Percentiles rank a stretch among this genome's conserved stretches.
Conservation (phyloP, 1,140 invertebrate species). For the Trachymyrmex septentrionalis region DNA sequence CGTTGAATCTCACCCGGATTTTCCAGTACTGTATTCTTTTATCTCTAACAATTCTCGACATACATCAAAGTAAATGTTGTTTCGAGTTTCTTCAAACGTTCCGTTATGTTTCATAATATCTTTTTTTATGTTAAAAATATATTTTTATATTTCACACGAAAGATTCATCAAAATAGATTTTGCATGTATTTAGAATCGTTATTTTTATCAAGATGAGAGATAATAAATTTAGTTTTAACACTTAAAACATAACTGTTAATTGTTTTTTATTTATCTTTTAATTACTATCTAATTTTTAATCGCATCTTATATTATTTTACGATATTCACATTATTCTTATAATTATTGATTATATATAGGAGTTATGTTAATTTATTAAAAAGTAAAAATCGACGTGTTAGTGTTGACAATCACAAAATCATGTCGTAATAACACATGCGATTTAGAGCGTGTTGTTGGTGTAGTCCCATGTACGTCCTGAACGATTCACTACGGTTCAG, state of each 20-base stretch:
- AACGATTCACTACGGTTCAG: conserved; percentile 63
- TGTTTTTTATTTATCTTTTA: not conserved
- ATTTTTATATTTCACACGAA: not conserved
- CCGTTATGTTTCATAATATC: conserved; percentile 21
- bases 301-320: not conserved
- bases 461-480: conserved; percentile 35
- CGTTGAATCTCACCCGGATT: conserved; percentile 16
- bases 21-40: conserved; percentile 23
- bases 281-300: conserved; percentile 2
- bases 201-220: not conserved
- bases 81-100: conserved; percentile 15
- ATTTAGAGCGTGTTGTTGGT: conserved; percentile 57
- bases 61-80: conserved; percentile 50
- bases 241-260: not conserved
- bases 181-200: not conserved
- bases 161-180: conserved; percentile 11
- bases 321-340: not conserved
- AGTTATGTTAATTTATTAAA: conserved; percentile 2
- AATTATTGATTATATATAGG: not conserved
- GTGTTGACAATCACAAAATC: conserved; percentile 37
- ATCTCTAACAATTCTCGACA: conserved; percentile 19
- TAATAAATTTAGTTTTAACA: not conserved
- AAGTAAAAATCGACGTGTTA: not conserved
- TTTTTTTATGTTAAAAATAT: not conserved
- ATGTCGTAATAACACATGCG: not conserved